Percentiles rank a stretch among this genome's conserved stretches.
These are phyloP conservation scores for Sylvietta virens DNA, from an alignment of 2,113 vertebrate species.

Conservation along the genomic window DNA sequence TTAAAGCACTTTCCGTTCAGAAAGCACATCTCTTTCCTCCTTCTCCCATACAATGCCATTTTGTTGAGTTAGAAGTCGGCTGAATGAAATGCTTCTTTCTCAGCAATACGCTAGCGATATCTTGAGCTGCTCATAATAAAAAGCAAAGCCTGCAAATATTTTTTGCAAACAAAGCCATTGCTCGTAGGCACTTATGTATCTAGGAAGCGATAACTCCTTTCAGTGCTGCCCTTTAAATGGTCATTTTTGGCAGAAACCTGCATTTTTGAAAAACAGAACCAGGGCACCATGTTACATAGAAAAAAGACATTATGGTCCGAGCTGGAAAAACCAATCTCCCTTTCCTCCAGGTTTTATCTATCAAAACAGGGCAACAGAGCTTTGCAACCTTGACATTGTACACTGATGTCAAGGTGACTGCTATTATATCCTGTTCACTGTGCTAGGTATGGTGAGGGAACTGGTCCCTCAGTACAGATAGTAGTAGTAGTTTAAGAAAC, in stretches of 20 bases:
- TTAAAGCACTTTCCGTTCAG: background rate
- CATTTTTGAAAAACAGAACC: background rate
- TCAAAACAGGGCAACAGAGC: background rate
- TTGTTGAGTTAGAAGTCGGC: background rate
- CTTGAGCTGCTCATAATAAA: background rate
- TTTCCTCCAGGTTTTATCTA: background rate
- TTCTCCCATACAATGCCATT: background rate
- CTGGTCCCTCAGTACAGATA: background rate
- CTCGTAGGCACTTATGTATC: background rate
- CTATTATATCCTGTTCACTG: background rate
- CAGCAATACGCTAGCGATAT: background rate
- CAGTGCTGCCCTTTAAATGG: background rate
- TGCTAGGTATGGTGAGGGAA: background rate
- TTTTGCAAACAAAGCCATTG: background rate
- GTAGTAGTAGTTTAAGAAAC: background rate
- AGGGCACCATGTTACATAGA: background rate
- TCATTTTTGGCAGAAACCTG: background rate
- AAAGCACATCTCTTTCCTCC: background rate
- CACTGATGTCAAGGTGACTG: background rate
- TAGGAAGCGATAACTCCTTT: background rate
- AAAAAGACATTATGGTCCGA: accelerated
- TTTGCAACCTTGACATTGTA: background rate
- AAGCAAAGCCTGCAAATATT: background rate
- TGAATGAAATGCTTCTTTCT: background rate
- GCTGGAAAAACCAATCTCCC: background rate